These are phyloP conservation scores for Leptopilina clavipes DNA, from an alignment of 1,140 invertebrate genomes.

Conservation along the genomic window DNA sequence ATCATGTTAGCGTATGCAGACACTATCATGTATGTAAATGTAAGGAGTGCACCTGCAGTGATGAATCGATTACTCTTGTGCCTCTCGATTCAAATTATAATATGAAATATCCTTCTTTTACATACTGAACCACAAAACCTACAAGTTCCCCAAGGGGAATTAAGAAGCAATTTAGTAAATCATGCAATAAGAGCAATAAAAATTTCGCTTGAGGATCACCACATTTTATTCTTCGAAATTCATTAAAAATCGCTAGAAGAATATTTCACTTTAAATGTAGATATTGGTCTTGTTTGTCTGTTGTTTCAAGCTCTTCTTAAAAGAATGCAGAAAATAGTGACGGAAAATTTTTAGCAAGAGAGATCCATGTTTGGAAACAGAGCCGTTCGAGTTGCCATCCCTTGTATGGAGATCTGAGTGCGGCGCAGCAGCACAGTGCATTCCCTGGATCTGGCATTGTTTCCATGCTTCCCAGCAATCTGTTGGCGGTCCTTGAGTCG, in stretches of 20 bases:
- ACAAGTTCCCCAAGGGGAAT: background rate
- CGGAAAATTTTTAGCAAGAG: conserved; percentile 35
- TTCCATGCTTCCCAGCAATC: conserved; percentile 69
- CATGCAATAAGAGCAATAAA: background rate
- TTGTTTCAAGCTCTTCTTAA: background rate
- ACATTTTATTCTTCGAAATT: too few species aligned
- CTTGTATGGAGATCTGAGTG: conserved; percentile 50
- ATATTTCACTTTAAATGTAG: background rate
- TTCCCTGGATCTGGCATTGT: conserved; percentile 65
- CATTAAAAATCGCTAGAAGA: background rate
- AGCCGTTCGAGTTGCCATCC: conserved; percentile 51
- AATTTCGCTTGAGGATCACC: background rate
- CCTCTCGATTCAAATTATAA: conserved; percentile 24
- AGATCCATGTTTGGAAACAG: conserved; percentile 53
- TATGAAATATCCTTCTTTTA: conserved; percentile 16
- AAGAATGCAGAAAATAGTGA: conserved; percentile 37
- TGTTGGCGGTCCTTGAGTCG: conserved; percentile 69
- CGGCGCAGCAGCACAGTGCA: conserved; percentile 57
- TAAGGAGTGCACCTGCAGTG: conserved; percentile 65
- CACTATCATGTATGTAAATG: conserved; percentile 70
- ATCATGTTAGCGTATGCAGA: conserved; percentile 58
- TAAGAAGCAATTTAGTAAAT: conserved; percentile 16
- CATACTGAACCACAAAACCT: conserved; percentile 10
- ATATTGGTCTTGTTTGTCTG: background rate
- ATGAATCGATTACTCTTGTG: conserved; percentile 67